These are phyloP conservation scores for Luperina nickerlii DNA, from an alignment of 2,888 invertebrate genomes.

Conservation along the genomic window DNA sequence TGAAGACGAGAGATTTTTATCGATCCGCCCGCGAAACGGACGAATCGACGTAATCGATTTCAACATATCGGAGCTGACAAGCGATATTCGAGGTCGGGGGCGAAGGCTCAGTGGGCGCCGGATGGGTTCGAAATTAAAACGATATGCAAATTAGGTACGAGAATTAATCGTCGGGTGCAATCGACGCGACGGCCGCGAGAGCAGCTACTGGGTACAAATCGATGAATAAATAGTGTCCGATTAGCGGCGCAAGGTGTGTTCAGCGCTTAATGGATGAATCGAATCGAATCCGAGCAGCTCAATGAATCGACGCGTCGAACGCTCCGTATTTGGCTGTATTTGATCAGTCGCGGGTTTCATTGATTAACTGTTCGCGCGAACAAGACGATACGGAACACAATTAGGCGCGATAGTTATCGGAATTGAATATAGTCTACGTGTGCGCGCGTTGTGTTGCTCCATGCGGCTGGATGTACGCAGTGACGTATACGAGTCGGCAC, in stretches of 20 bases:
- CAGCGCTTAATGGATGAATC: constrained; percentile 82
- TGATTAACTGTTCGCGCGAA: constrained; percentile 76
- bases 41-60: constrained; percentile 86
- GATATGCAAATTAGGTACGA: constrained; percentile 86
- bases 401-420: constrained; percentile 66
- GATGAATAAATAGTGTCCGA: constrained; percentile 87
- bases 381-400: constrained; percentile 71
- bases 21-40: constrained; percentile 80
- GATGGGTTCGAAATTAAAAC: constrained; percentile 88
- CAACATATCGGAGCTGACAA: constrained; percentile 85
- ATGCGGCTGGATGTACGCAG: constrained; percentile 30
- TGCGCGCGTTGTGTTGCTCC: constrained; percentile 33
- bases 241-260: constrained; percentile 84
- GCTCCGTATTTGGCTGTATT: constrained; percentile 79
- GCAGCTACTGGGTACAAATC: constrained; percentile 86
- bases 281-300: constrained; percentile 78
- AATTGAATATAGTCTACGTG: constrained; percentile 54
- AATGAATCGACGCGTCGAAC: constrained; percentile 79
- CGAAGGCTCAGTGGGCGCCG: constrained; percentile 86
- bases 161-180: constrained; percentile 86
- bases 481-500: constrained; percentile 63
- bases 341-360: constrained; percentile 78
- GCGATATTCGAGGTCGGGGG: constrained; percentile 84
- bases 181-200: constrained; percentile 84
- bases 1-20: constrained; percentile 80